Evolutionary conservation across 1,140 invertebrate species (phyloP).

Genomic region (Phocides pigmalion): DNA sequence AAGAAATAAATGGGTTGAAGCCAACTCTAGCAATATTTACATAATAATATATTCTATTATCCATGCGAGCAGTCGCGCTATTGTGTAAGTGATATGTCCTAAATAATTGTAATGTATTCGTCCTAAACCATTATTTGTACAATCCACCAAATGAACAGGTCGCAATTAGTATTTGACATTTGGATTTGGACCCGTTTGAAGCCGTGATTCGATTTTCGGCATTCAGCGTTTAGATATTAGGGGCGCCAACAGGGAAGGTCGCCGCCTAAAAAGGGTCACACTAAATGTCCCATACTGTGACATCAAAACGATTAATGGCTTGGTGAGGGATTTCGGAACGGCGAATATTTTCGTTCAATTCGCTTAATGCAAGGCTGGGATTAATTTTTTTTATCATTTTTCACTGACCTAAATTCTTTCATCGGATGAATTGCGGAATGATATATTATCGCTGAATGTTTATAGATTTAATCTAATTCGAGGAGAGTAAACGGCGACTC

Average conservation of each 20-base stretch:
- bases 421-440: constrained; percentile 48
- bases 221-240: constrained; percentile 66
- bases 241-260: constrained; percentile 63
- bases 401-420: constrained; percentile 44
- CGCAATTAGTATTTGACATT: constrained; percentile 65
- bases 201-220: constrained; percentile 60
- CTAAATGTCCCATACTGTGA: constrained; percentile 82
- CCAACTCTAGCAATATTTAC: too few relatives aligned
- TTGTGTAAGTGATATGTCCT: too few relatives aligned
- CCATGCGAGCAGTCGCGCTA: too few relatives aligned
- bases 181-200: constrained; percentile 54
- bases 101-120: constrained; percentile 21
- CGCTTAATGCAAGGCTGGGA: constrained; percentile 61
- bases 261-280: constrained; percentile 79
- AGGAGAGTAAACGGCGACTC: constrained; percentile 11
- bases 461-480: constrained; percentile 37
- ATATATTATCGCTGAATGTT: constrained; percentile 39
- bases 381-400: constrained; percentile 64
- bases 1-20: too few relatives aligned
- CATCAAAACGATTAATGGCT: constrained; percentile 80
- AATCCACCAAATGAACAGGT: constrained; percentile 54
- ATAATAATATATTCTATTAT: too few relatives aligned
- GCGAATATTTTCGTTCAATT: constrained; percentile 74
- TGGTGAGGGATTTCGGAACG: constrained; percentile 61
- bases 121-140: constrained; percentile 47